Base-by-base conservation (phyloP, 2,797 vertebrate species). In the Gephyroberyx darwinii region DNA sequence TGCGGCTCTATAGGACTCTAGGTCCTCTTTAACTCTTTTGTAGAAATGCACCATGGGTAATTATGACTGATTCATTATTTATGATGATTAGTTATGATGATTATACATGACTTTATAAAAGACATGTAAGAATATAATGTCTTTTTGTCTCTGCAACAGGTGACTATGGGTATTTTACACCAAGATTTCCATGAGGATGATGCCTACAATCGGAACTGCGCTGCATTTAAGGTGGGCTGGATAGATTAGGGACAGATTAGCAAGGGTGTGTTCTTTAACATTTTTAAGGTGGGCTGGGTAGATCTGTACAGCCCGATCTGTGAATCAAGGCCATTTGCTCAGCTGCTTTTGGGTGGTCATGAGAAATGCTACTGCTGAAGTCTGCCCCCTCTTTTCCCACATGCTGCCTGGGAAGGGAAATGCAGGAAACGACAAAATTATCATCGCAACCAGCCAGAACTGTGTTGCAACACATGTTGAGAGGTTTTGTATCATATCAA, bases 211-310 rank as follows among this genome's bases (percentile, higher is more conserved):
- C 93, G 97, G 72, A 94, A 98, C 81, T 99, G 98, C 83, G 84
- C 92, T 81, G 97, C 96, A 33, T 92, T 98, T 83, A 97, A 97
- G 96, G 98, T 99, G 77, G 51, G 81, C 12, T 63, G 31, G 39
- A 12, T 41, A 12, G 39, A 41, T 13, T 13, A 13, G 43, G 43
- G 13, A 45, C 14, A 45, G 14, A 45, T 45, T 16, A 16, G 6
- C 47, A 19, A n/a, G 12, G n/a, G 47, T n/a, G 12, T 37, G 9
- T 13, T 16, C 20, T 60, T 13, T 4, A 22, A 9, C 2, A 30
- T 14, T 51, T 26, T 30, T 50, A 41, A 1, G 31, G 22, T 48
- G 9, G 8, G 0, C 47, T 65, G 35, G 56, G 30, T 30, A 26
- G 39, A 61, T 61, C 3, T 30, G 10, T 45, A 13, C 30, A 55